These are phyloP conservation scores for Chaetodon auriga DNA, from an alignment of 2,113 vertebrate species.

Conservation along the genomic window DNA sequence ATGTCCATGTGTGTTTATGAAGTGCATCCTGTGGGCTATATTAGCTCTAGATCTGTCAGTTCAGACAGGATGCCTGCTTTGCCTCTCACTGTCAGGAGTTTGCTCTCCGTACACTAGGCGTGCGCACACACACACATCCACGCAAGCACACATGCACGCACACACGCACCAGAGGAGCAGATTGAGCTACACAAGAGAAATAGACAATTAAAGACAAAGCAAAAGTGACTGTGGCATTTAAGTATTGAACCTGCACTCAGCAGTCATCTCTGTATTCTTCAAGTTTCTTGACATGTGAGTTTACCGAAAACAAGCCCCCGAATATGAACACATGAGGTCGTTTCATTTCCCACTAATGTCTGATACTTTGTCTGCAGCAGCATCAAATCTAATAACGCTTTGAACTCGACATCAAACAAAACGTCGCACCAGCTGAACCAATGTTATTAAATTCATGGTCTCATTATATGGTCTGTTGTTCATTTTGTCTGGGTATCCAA, in stretches of 20 bases:
- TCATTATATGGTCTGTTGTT: constrained; percentile 61
- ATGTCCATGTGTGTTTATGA: constrained; percentile 39
- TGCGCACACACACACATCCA: constrained; percentile 17
- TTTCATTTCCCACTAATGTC: constrained; percentile 8
- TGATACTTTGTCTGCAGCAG: constrained; percentile 52
- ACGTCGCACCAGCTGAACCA: constrained; percentile 35
- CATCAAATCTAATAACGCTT: constrained; percentile 58
- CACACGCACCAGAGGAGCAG: background rate
- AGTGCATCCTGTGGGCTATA: constrained; percentile 67
- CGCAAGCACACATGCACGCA: background rate
- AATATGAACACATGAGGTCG: constrained; percentile 3
- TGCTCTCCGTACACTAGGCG: constrained; percentile 4
- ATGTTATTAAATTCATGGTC: constrained; percentile 63
- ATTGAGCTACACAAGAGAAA: constrained; percentile 11
- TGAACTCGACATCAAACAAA: constrained; percentile 70
- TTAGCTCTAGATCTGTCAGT: constrained; percentile 73
- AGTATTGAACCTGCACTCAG: constrained; percentile 1
- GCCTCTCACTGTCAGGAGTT: constrained; percentile 60
- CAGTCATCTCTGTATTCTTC: constrained; percentile 2
- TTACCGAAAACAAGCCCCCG: constrained; percentile 11
- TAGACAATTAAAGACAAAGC: constrained; percentile 13
- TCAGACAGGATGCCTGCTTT: constrained; percentile 67
- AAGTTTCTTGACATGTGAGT: constrained; percentile 5
- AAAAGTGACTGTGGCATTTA: background rate
- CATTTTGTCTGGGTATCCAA: constrained; percentile 44